Base-by-base conservation (phyloP, 2,888 invertebrate species). In the Lamproptera curius region DNA sequence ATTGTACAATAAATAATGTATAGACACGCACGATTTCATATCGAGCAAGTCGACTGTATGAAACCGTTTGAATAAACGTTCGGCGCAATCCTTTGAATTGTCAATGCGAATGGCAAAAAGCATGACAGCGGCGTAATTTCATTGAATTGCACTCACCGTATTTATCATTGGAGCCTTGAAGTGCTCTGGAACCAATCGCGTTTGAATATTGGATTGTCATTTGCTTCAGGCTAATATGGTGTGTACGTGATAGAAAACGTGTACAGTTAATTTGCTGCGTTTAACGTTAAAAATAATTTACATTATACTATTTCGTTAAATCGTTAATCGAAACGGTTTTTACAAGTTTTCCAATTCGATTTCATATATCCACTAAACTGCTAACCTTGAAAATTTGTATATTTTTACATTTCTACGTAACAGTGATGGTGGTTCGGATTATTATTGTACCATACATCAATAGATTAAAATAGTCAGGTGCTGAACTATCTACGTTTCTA, bases 81-180 rank as follows among this genome's bases (percentile, higher is more conserved):
- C 33, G 28, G 40, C 33, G 15, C 33, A 33, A 34, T 34, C 43
- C 51, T 47, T 52, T 48, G 50, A 50, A 41, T 43, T 49, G 28
- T 48, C 49, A 43, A 40, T 35, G n/a, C n/a, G n/a, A n/a, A n/a
- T n/a, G 15, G 42, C 41, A 42, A 38, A 42, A 23, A 26, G 8
- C 26, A 36, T 43, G 44, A 48, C 16, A 28, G 42, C 36, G 26
- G 5, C 33, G 42, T 38, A 40, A 40, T 45, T 69, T 62, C 61
- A 68, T 63, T 68, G 69, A 70, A 67, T 76, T n/a, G 55, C 52
- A 51, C 50, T 37, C 46, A n/a, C n/a, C 47, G 63, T 70, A 73
- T 76, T 78, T 78, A 79, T 75, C 75, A 71, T 69, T 49, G 48
- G 64, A 70, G 63, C 86, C 85, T 85, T 85, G 84, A 62, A 53